Evolutionary conservation across 1,140 invertebrate genomes (phyloP), one percentile per base, ranked within the genome.

Genomic region (Zaprionus ghesquierei): DNA sequence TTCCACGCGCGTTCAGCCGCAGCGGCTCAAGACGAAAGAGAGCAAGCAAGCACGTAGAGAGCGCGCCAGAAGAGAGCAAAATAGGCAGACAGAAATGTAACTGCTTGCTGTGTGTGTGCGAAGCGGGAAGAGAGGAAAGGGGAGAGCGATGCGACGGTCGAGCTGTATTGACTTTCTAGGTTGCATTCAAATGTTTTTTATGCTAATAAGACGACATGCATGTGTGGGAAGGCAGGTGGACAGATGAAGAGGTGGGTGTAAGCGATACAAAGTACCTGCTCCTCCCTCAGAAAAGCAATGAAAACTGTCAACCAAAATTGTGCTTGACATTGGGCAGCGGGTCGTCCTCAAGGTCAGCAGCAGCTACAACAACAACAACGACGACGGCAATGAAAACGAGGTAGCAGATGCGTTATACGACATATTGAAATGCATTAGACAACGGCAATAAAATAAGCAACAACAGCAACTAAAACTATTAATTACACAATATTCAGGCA

Each of bases 1-100:
- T 79, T 76, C 69, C 69, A 69, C 74, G 73, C 65, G 77, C 77
- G 68, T 75, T 74, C 71, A 75, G 58, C 60, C 66, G 61, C 53
- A 60, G 61, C 56, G 56, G 63, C 65, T 44, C 3, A 41, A 58
- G 51, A 69, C 58, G 56, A 62, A 62, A 56, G 55, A 55, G 31
- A 44, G 49, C 33, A 13, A 20, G 22, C n/a, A 41, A 5, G 9
- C 18, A 58, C 22, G 3, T 3, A 13, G 46, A 27, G 29, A 12
- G 22, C 1, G 46, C 2, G 10, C 27, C 1, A 50, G 13, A 5
- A 15, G 59, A 10, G 59, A 49, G 44, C 5, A 12, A 27, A 15
- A 20, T 10, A 35, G 38, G 9, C 27, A 44, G 23, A 27, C 29
- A 8, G 51, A 35, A 27, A 51, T 74, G 35, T 58, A 63, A 51